phyloP scores from a whole-genome alignment of 2,888 invertebrate species.

The Nomada ferruginata region DNA sequence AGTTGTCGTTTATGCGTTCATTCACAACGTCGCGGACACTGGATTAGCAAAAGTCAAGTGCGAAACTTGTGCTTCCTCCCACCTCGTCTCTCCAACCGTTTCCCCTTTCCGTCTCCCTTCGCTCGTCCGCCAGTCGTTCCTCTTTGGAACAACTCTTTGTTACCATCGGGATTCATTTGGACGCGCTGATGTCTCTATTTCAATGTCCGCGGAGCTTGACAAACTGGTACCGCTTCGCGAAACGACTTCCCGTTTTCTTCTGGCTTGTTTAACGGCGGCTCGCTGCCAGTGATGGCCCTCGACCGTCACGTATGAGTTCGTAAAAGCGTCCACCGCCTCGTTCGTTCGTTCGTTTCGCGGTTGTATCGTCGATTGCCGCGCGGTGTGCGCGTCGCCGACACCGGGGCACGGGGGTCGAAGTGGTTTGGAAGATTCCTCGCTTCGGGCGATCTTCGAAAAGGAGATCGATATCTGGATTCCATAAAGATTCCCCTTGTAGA shows the following conservation, averaged over 20 bases:
- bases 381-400: neutral
- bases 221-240: slow-evolving; percentile 39
- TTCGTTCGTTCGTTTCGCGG: neutral
- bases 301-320: neutral
- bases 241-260: slow-evolving; percentile 42
- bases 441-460: neutral
- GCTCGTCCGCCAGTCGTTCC: neutral
- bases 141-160: neutral
- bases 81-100: neutral
- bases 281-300: neutral
- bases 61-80: slow-evolving; percentile 42
- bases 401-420: neutral
- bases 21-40: slow-evolving; percentile 61
- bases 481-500: neutral
- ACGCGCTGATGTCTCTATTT: slow-evolving; percentile 58
- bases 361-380: neutral
- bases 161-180: slow-evolving; percentile 41
- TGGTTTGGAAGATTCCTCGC: neutral
- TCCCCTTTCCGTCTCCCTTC: neutral
- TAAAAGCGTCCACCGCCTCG: slow-evolving; percentile 5
- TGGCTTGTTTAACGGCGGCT: slow-evolving; percentile 23
- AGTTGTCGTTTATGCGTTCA: slow-evolving; percentile 65
- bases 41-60: slow-evolving; percentile 62
- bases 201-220: slow-evolving; percentile 42
- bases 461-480: neutral